Percentiles rank a stretch among this genome's conserved stretches.
phyloP scores from a whole-genome alignment of 2,888 invertebrate species.

The Branchellion lobata region DNA sequence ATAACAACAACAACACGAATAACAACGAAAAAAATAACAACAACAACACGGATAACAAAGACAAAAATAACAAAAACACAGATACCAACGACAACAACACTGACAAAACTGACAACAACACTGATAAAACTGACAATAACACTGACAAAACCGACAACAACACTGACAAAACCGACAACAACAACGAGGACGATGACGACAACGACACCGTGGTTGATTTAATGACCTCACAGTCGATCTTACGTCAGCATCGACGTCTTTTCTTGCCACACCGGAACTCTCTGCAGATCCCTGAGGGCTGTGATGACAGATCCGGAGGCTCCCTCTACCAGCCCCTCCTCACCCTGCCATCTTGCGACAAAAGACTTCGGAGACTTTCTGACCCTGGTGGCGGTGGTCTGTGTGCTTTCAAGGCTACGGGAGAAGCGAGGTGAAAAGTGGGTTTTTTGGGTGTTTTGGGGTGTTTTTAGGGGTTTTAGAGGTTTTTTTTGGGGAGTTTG shows the following conservation, averaged over 20 bases:
- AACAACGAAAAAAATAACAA: no score
- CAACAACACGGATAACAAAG: no score
- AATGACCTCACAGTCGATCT: slow-evolving; percentile 15
- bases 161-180: neutral
- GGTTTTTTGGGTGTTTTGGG: neutral
- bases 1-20: no score
- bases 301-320: no score
- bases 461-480: neutral
- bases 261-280: slow-evolving; percentile 32
- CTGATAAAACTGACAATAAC: neutral
- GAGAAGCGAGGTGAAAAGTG: slow-evolving; percentile 1
- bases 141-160: neutral
- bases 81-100: neutral
- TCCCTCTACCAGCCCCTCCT: neutral
- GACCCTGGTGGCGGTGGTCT: slow-evolving; percentile 39
- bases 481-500: neutral
- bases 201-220: slow-evolving; percentile 36
- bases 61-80: no score
- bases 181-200: slow-evolving; percentile 34
- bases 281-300: slow-evolving; percentile 11
- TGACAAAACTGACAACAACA: neutral
- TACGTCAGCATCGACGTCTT: slow-evolving; percentile 25
- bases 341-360: slow-evolving; percentile 16
- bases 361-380: slow-evolving; percentile 35
- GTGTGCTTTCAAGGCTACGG: slow-evolving; percentile 9